These are phyloP conservation scores for Cherax destructor DNA, from an alignment of 1,140 invertebrate genomes.

Conservation along the genomic window DNA sequence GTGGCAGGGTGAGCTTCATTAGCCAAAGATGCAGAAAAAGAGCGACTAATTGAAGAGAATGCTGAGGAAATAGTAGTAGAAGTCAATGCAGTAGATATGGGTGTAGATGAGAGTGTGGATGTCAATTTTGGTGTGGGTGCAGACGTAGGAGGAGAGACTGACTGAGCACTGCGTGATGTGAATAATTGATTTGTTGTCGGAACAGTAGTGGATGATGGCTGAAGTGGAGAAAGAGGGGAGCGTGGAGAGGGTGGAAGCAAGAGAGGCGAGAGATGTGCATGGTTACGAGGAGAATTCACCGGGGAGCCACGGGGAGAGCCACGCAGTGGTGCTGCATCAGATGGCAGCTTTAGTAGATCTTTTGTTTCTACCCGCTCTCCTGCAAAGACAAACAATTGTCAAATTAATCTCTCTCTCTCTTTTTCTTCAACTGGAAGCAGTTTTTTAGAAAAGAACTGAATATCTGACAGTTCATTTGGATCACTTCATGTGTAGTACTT, in stretches of 20 bases:
- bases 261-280: constrained; percentile 61
- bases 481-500: too few species aligned
- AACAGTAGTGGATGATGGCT: not conserved
- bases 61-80: constrained; percentile 31
- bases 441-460: not conserved
- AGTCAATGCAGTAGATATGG: not conserved
- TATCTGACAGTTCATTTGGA: too few species aligned
- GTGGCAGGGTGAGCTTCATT: constrained; percentile 44
- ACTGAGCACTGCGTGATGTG: not conserved
- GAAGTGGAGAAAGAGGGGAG: constrained; percentile 53
- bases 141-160: not conserved
- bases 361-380: constrained; percentile 54
- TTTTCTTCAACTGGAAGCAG: not conserved
- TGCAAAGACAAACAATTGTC: constrained; percentile 8
- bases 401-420: not conserved
- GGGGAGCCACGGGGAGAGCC: constrained; percentile 55
- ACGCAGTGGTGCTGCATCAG: constrained; percentile 22
- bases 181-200: constrained; percentile 6
- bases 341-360: constrained; percentile 48
- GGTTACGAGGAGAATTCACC: constrained; percentile 57
- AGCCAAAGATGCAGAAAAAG: constrained; percentile 48
- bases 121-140: not conserved
- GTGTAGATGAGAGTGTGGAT: not conserved
- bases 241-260: constrained; percentile 55
- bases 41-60: constrained; percentile 36